phyloP scores from a whole-genome alignment of 2,888 invertebrate genomes.

The Elegia similella region DNA sequence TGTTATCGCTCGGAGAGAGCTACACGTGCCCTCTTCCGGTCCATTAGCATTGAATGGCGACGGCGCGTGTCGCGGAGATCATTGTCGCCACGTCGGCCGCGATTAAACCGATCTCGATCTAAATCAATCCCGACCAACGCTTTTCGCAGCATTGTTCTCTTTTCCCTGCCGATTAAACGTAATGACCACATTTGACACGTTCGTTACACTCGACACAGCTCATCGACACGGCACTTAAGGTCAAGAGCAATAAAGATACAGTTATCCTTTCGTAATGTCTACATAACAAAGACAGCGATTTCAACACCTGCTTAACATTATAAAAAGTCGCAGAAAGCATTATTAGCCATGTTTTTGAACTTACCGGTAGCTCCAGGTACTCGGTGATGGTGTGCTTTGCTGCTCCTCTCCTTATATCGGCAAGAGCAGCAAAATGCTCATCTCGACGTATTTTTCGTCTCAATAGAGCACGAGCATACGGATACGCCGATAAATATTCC shows the following conservation, averaged over 20 bases:
- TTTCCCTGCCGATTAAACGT: slow-evolving; percentile 61
- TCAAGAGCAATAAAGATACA: slow-evolving; percentile 56
- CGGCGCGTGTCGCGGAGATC: slow-evolving; percentile 63
- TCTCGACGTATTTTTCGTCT: slow-evolving; percentile 83
- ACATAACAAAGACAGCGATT: slow-evolving; percentile 19
- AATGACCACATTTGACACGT: slow-evolving; percentile 68
- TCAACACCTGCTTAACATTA: slow-evolving; percentile 5
- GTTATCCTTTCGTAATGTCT: slow-evolving; percentile 39
- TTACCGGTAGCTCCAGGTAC: slow-evolving; percentile 86
- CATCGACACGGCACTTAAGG: slow-evolving; percentile 42
- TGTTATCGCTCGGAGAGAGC: slow-evolving; percentile 63
- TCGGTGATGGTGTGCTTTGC: slow-evolving; percentile 84
- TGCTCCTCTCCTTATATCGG: slow-evolving; percentile 84
- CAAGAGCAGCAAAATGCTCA: slow-evolving; percentile 85
- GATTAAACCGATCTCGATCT: slow-evolving; percentile 56
- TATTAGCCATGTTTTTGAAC: slow-evolving; percentile 44
- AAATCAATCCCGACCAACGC: slow-evolving; percentile 61
- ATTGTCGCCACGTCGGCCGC: slow-evolving; percentile 53
- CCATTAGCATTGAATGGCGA: slow-evolving; percentile 78
- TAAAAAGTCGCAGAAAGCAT: not conserved
- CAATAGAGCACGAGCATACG: slow-evolving; percentile 82
- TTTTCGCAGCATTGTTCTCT: slow-evolving; percentile 62
- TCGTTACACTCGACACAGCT: slow-evolving; percentile 46
- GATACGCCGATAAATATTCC: slow-evolving; percentile 83
- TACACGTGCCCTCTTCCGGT: slow-evolving; percentile 69